Evolutionary conservation across 2,888 invertebrate species (phyloP).

Genomic region (Drosophila kanekoi): DNA sequence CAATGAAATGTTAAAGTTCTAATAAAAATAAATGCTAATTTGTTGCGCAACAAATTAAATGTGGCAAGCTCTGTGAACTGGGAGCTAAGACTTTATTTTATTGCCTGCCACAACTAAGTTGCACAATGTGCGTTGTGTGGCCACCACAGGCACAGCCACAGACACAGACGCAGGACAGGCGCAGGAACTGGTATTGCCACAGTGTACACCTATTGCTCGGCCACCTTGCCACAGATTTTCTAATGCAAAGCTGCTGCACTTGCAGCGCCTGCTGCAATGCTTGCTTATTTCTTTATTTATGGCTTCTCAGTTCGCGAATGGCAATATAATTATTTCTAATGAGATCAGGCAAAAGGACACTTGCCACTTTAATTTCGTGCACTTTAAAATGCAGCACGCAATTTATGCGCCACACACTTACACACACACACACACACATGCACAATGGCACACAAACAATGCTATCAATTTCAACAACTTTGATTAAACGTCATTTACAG

Average conservation of each 20-base stretch:
- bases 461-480: constrained; percentile 80
- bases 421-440: constrained; percentile 12
- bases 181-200: constrained; percentile 6
- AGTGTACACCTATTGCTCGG: constrained; percentile 25
- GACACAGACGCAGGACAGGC: neutral
- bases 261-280: constrained; percentile 20
- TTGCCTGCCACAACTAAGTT: constrained; percentile 73
- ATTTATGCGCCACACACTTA: constrained; percentile 62
- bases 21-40: constrained; percentile 84
- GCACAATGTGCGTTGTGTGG: constrained; percentile 48
- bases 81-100: constrained; percentile 75
- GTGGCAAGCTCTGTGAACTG: constrained; percentile 59
- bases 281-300: constrained; percentile 66
- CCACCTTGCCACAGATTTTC: constrained; percentile 34
- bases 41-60: constrained; percentile 84
- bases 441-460: constrained; percentile 59
- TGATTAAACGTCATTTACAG: constrained; percentile 80
- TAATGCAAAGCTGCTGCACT: constrained; percentile 65
- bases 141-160: neutral
- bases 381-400: constrained; percentile 72
- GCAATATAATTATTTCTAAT: constrained; percentile 61
- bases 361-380: constrained; percentile 57
- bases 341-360: constrained; percentile 28
- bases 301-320: constrained; percentile 33
- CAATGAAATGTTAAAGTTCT: constrained; percentile 55